Conservation (phyloP, 2,113 vertebrate genomes). For the Chamaea fasciata region DNA sequence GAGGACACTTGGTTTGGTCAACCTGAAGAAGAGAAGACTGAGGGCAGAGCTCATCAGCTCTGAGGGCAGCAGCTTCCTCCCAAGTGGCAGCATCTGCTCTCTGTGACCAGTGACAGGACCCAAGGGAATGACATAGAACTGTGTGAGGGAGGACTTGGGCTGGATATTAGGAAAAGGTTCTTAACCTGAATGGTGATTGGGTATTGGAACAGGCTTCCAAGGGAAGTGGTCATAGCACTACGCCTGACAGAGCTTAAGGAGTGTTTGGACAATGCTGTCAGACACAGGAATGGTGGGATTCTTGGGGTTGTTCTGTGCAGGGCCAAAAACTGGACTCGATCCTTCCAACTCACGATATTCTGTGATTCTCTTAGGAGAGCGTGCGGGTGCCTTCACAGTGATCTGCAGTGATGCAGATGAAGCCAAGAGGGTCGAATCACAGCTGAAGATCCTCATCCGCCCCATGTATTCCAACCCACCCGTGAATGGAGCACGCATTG, state of each 20-base stretch:
- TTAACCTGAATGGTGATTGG: not conserved
- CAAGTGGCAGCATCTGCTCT: not conserved
- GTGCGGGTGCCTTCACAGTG: slow-evolving; percentile 91
- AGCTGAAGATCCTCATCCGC: slow-evolving; percentile 96
- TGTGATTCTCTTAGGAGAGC: slow-evolving; percentile 80
- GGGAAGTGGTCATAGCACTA: not conserved
- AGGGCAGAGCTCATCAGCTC: not conserved
- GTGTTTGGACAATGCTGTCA: not conserved
- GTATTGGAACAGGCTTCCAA: not conserved
- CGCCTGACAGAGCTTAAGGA: not conserved
- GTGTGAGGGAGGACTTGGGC: not conserved
- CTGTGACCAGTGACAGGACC: not conserved
- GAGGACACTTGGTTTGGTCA: not conserved
- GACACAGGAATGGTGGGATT: not conserved
- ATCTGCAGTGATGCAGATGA: slow-evolving; percentile 88
- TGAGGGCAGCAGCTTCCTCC: not conserved
- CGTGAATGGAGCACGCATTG: slow-evolving; percentile 91
- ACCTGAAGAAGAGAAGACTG: not conserved
- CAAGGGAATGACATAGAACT: not conserved
- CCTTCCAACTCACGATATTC: not conserved
- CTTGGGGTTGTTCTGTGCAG: not conserved
- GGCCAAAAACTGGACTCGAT: not conserved
- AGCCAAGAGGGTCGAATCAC: slow-evolving; percentile 93
- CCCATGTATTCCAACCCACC: slow-evolving; percentile 98
- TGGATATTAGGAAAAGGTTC: not conserved